phyloP scores from a whole-genome alignment of 2,113 vertebrate genomes.

The Noctilio leporinus region DNA sequence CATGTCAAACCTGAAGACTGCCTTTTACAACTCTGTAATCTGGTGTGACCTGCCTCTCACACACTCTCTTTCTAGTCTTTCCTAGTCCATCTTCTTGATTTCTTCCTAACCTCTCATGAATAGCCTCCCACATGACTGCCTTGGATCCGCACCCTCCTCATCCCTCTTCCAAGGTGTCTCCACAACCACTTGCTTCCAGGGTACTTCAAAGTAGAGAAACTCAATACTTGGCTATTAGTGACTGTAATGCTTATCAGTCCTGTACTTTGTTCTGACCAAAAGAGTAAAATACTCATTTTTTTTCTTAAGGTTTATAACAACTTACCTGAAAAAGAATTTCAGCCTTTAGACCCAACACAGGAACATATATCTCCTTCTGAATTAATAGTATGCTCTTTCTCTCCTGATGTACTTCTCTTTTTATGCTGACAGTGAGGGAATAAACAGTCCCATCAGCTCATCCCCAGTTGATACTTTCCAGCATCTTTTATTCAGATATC shows the following conservation, averaged over 20 bases:
- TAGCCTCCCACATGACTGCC: not conserved
- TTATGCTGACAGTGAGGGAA: not conserved
- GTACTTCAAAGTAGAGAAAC: not conserved
- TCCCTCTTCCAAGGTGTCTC: not conserved
- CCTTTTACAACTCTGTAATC: not conserved
- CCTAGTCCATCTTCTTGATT: not conserved
- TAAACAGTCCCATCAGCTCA: not conserved
- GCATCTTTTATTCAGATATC: not conserved
- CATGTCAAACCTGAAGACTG: not conserved
- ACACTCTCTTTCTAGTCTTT: not conserved
- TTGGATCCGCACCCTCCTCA: not conserved
- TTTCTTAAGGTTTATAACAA: constrained; percentile 55
- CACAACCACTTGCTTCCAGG: not conserved
- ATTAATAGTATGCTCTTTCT: constrained; percentile 76
- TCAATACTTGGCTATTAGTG: not conserved
- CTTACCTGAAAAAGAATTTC: constrained; percentile 79
- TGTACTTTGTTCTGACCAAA: not conserved
- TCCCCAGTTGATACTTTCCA: not conserved
- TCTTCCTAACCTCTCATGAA: not conserved
- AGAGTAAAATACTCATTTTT: not conserved
- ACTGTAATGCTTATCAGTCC: not conserved
- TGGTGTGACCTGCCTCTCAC: not conserved
- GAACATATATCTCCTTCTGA: constrained; percentile 89
- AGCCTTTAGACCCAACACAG: constrained; percentile 84
- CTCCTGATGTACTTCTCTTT: not conserved